Conservation (phyloP, 2,797 vertebrate species). For the Cirrhinus mrigala region DNA sequence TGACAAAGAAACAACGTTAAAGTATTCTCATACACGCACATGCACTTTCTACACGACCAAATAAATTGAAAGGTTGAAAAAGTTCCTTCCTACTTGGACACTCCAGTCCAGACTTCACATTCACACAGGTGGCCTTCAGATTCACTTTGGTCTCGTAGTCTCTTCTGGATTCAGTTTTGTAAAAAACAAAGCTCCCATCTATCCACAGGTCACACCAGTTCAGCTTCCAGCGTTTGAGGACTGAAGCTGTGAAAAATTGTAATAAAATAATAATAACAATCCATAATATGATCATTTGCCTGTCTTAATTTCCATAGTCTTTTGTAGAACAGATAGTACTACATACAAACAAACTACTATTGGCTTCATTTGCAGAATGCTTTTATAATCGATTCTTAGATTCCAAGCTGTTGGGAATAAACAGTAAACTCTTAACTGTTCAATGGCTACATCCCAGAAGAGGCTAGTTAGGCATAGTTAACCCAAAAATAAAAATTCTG, state of each 20-base stretch:
- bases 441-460: too few relatives aligned
- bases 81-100: constrained; percentile 83
- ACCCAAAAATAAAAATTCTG: too few relatives aligned
- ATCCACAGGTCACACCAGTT: constrained; percentile 97
- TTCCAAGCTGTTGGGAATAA: not conserved
- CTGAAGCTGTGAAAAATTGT: constrained; percentile 79
- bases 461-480: too few relatives aligned
- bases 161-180: constrained; percentile 83
- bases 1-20: not conserved
- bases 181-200: constrained; percentile 91
- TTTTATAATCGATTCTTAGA: not conserved
- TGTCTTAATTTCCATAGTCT: not conserved
- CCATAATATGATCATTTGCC: not conserved
- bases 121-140: constrained; percentile 83
- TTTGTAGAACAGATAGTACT: too few relatives aligned
- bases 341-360: too few relatives aligned
- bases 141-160: constrained; percentile 85
- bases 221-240: constrained; percentile 92
- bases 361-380: too few relatives aligned
- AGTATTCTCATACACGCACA: not conserved
- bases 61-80: not conserved
- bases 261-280: constrained; percentile 50
- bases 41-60: not conserved
- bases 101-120: constrained; percentile 85
- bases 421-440: not conserved